Percentiles rank a stretch among this genome's conserved stretches.
These are phyloP conservation scores for Sesia apiformis DNA, from an alignment of 2,888 invertebrate genomes.

Conservation along the genomic window DNA sequence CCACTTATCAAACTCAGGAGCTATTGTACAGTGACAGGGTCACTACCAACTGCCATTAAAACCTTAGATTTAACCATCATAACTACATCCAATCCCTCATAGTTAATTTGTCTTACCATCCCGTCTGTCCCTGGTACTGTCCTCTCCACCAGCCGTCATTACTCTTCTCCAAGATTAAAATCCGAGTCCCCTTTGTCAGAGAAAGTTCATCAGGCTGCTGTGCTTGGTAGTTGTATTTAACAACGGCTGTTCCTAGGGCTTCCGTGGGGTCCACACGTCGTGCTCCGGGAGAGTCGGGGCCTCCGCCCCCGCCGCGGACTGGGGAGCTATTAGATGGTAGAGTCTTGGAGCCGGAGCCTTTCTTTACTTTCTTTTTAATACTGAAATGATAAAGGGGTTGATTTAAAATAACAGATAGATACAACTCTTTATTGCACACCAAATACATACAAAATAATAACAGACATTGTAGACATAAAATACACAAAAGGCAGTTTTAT, in stretches of 20 bases:
- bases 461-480: too few relatives aligned
- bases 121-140: constrained; percentile 76
- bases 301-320: constrained; percentile 74
- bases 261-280: constrained; percentile 88
- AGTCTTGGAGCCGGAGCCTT: constrained; percentile 88
- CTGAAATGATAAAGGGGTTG: constrained; percentile 24
- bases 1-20: too few relatives aligned
- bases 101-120: constrained; percentile 52
- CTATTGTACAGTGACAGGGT: too few relatives aligned
- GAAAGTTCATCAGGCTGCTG: constrained; percentile 97
- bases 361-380: constrained; percentile 91
- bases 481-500: too few relatives aligned
- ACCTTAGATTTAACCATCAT: too few relatives aligned
- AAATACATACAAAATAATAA: too few relatives aligned
- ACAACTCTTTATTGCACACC: too few relatives aligned
- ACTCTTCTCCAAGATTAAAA: constrained; percentile 97
- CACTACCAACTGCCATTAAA: too few relatives aligned
- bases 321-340: constrained; percentile 90
- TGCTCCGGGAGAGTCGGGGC: constrained; percentile 84
- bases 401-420: too few relatives aligned
- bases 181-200: constrained; percentile 94
- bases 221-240: constrained; percentile 95
- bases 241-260: constrained; percentile 91
- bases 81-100: too few relatives aligned
- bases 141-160: constrained; percentile 99